These are phyloP conservation scores for Sander lucioperca DNA, from an alignment of 2,113 vertebrate species.

Conservation along the genomic window DNA sequence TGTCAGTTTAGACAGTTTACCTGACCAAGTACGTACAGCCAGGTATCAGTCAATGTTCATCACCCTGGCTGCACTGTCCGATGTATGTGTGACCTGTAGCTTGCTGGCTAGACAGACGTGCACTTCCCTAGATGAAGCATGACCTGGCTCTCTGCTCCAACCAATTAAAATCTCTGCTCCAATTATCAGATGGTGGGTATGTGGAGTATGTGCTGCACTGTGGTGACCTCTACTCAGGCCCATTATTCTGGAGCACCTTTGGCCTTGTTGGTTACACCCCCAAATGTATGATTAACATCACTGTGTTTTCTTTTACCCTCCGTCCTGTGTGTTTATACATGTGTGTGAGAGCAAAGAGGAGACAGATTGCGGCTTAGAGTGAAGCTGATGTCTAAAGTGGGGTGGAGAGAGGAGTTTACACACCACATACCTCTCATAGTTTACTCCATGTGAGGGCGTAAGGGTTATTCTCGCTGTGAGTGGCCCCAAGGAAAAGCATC, in stretches of 20 bases:
- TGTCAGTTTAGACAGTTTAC: conserved; percentile 4
- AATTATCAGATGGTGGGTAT: conserved; percentile 45
- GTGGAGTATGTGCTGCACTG: conserved; percentile 47
- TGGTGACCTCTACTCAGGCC: conserved; percentile 31
- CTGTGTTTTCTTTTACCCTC: conserved; percentile 42
- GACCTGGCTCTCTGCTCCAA: conserved; percentile 4
- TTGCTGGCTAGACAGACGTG: conserved; percentile 3
- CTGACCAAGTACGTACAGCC: conserved; percentile 14
- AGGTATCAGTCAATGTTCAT: conserved; percentile 8
- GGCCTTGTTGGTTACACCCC: conserved; percentile 44
- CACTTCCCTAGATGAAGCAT: background rate
- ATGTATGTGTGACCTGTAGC: conserved; percentile 8
- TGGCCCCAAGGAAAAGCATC: conserved; percentile 65
- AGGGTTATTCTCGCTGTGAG: conserved; percentile 56
- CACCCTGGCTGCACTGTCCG: background rate
- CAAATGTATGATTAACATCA: conserved; percentile 56
- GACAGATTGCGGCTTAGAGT: conserved; percentile 12
- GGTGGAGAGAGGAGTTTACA: conserved; percentile 40
- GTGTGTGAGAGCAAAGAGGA: conserved; percentile 23
- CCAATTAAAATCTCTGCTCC: conserved; percentile 60
- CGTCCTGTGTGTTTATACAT: background rate
- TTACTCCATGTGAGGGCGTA: conserved; percentile 65
- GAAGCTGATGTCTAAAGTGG: conserved; percentile 48
- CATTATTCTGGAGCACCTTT: conserved; percentile 55
- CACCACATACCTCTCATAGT: conserved; percentile 73